phyloP scores from a whole-genome alignment of 2,113 vertebrate genomes.

The Entomyzon cyanotis region DNA sequence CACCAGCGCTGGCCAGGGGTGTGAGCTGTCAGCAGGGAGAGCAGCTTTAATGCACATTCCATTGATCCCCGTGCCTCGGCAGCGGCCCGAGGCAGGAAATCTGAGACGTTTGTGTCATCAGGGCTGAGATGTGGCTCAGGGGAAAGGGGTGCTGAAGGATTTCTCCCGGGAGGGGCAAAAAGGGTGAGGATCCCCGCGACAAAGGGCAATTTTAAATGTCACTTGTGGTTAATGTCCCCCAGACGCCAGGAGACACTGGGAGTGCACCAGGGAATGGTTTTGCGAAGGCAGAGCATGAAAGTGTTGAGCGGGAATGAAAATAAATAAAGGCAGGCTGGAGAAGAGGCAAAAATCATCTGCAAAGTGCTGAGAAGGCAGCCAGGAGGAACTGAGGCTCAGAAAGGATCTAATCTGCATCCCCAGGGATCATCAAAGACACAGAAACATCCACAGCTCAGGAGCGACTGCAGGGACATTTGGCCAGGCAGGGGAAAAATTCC shows the following conservation, averaged over 20 bases:
- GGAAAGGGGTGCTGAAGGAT: not conserved
- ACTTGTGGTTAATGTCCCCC: not conserved
- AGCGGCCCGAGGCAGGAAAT: not conserved
- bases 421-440: not conserved
- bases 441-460: not conserved
- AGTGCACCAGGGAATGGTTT: not conserved
- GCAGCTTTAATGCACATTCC: not conserved
- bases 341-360: not conserved
- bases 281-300: not conserved
- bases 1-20: not conserved
- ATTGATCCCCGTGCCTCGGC: not conserved
- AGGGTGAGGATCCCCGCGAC: not conserved
- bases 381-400: not conserved
- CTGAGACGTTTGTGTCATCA: not conserved
- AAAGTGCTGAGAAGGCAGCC: not conserved
- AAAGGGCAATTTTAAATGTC: not conserved
- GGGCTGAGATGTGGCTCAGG: accelerated
- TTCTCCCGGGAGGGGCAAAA: not conserved
- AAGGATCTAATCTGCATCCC: not conserved
- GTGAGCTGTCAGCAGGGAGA: not conserved
- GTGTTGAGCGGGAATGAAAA: not conserved
- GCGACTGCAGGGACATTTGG: not conserved
- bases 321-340: not conserved
- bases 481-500: not conserved
- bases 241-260: not conserved